Evolutionary conservation across 2,888 invertebrate species (phyloP).

Genomic region (Ichneumon xanthorius): DNA sequence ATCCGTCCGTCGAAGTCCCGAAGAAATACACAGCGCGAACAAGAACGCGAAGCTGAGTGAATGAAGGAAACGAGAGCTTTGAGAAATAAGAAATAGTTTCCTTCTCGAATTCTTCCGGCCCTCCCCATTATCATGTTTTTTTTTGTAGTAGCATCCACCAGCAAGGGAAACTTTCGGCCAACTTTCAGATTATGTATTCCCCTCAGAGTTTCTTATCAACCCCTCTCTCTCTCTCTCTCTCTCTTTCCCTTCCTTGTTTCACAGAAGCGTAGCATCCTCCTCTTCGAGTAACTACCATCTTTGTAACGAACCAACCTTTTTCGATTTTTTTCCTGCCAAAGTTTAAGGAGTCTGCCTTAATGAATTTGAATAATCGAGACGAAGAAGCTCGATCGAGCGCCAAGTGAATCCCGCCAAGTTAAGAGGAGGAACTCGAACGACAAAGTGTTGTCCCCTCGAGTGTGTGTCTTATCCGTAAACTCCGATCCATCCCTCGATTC

Average conservation of each 20-base stretch:
- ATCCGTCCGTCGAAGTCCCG: conserved; percentile 16
- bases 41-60: conserved; percentile 12
- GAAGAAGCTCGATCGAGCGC: neutral
- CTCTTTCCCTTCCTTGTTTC: conserved; percentile 19
- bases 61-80: conserved; percentile 36
- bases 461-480: neutral
- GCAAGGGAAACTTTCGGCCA: conserved; percentile 49
- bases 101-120: conserved; percentile 37
- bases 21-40: conserved; percentile 24
- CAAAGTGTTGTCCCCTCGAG: neutral
- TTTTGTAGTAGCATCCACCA: conserved; percentile 14
- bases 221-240: neutral
- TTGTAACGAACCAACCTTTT: conserved; percentile 1
- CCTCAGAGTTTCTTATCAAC: conserved; percentile 51
- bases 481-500: conserved; percentile 8
- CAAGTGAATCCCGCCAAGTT: neutral
- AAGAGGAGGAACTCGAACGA: neutral
- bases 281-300: conserved; percentile 20
- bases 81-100: conserved; percentile 50
- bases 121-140: neutral
- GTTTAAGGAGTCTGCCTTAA: neutral
- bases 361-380: conserved; percentile 43
- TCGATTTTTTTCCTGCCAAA: neutral
- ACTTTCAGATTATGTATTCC: conserved; percentile 62
- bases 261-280: conserved; percentile 10